Conservation (phyloP, 1,140 invertebrate species). For the Archegozetes longisetosus region DNA sequence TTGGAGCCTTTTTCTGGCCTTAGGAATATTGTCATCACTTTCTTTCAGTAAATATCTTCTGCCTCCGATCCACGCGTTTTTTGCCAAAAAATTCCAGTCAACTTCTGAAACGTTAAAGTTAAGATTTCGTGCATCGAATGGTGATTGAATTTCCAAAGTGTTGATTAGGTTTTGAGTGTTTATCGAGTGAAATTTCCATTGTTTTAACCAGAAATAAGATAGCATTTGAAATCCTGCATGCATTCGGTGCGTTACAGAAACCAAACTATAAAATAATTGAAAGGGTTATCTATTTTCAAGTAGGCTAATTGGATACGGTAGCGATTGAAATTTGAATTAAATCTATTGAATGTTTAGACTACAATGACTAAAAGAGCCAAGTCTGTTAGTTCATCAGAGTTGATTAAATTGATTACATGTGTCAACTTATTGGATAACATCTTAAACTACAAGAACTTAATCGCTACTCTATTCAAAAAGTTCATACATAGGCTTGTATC, state of each 20-base stretch:
- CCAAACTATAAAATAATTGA: slow-evolving; percentile 10
- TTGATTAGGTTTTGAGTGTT: slow-evolving; percentile 43
- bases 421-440: no score
- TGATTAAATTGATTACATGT: no score
- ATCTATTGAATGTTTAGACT: no score
- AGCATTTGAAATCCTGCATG: slow-evolving; percentile 38
- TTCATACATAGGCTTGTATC: not conserved
- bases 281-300: no score
- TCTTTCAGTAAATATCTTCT: slow-evolving; percentile 14
- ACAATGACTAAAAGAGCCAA: no score
- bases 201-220: slow-evolving; percentile 53
- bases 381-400: no score
- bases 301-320: no score
- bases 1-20: not conserved
- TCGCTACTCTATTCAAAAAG: no score
- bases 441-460: no score
- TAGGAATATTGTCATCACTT: slow-evolving; percentile 3
- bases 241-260: slow-evolving; percentile 7
- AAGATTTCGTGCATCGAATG: slow-evolving; percentile 31
- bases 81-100: slow-evolving; percentile 46
- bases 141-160: not conserved
- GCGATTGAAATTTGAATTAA: no score
- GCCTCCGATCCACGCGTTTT: not conserved
- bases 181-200: slow-evolving; percentile 61
- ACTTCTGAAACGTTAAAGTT: slow-evolving; percentile 47